Conservation (phyloP, 1,140 invertebrate species). For the Platyscapa corneri region DNA sequence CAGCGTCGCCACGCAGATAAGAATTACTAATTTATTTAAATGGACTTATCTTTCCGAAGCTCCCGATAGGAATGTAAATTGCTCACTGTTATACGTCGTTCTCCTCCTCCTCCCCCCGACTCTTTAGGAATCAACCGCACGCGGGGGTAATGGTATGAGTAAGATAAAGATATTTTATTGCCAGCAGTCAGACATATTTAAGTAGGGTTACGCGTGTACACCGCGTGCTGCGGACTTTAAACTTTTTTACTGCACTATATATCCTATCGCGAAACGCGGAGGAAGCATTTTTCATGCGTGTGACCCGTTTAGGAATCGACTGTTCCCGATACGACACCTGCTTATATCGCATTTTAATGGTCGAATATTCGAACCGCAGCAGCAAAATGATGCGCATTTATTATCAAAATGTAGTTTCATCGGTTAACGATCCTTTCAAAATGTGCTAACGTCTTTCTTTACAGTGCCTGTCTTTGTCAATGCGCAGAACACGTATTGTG, state of each 20-base stretch:
- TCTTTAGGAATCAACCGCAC: slow-evolving; percentile 65
- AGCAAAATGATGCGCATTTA: not conserved
- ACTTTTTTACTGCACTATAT: slow-evolving; percentile 1
- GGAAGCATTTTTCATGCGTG: slow-evolving; percentile 1
- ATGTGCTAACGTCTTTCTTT: no score
- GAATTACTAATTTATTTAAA: slow-evolving; percentile 76
- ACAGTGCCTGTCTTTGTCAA: no score
- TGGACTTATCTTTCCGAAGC: slow-evolving; percentile 74
- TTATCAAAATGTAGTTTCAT: not conserved
- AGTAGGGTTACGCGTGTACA: slow-evolving; percentile 58
- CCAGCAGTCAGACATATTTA: slow-evolving; percentile 73
- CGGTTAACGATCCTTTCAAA: not conserved
- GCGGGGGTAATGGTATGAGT: slow-evolving; percentile 71
- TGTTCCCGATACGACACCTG: not conserved
- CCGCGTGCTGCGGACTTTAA: not conserved
- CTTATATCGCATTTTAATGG: not conserved
- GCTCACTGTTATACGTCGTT: slow-evolving; percentile 63
- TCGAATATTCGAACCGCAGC: not conserved
- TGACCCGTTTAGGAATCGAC: not conserved
- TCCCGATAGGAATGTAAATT: slow-evolving; percentile 75
- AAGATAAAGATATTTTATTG: slow-evolving; percentile 76
- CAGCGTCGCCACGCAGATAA: slow-evolving; percentile 64
- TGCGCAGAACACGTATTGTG: no score
- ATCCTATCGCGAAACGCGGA: not conserved
- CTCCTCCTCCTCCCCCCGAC: not conserved